Percentiles rank a stretch among this genome's conserved stretches.
Conservation (phyloP, 2,888 invertebrate species). For the Branchipolynoe longqiensis region DNA sequence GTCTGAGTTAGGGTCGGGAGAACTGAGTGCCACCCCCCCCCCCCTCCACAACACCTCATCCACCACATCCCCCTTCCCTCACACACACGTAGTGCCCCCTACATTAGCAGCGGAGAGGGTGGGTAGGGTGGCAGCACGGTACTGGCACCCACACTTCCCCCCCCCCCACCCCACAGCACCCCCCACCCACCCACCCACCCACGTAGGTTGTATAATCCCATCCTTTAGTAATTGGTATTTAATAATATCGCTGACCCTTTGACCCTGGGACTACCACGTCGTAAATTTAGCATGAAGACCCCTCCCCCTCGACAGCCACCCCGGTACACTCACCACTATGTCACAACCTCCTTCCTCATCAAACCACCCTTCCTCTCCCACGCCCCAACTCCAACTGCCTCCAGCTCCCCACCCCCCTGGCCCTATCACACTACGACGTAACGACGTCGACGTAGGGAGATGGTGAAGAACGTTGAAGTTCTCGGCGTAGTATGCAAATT, state of each 20-base stretch:
- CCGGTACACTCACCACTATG: too few species aligned
- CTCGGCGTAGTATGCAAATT: too few species aligned
- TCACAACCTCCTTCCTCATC: too few species aligned
- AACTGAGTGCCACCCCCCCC: too few species aligned
- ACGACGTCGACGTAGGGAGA: too few species aligned
- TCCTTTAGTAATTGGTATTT: slow-evolving; percentile 53
- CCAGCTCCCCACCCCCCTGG: not conserved
- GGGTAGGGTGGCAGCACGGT: not conserved
- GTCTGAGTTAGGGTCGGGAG: too few species aligned
- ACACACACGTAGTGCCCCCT: too few species aligned
- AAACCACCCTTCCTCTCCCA: not conserved
- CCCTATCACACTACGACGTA: too few species aligned
- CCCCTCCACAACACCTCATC: too few species aligned
- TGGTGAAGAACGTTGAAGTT: too few species aligned
- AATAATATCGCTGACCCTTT: slow-evolving; percentile 44
- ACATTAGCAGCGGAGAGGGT: slow-evolving; percentile 2
- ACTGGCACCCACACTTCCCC: not conserved
- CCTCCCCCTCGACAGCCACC: not conserved
- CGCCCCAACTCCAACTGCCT: not conserved
- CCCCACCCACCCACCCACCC: not conserved
- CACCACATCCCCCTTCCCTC: too few species aligned
- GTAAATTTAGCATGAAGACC: slow-evolving; percentile 44
- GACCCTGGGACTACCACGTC: too few species aligned
- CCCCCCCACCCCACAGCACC: not conserved
- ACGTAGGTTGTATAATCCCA: slow-evolving; percentile 1